Evolutionary conservation across 2,797 vertebrate species (phyloP).

Genomic region (Yasuhikotakia modesta): DNA sequence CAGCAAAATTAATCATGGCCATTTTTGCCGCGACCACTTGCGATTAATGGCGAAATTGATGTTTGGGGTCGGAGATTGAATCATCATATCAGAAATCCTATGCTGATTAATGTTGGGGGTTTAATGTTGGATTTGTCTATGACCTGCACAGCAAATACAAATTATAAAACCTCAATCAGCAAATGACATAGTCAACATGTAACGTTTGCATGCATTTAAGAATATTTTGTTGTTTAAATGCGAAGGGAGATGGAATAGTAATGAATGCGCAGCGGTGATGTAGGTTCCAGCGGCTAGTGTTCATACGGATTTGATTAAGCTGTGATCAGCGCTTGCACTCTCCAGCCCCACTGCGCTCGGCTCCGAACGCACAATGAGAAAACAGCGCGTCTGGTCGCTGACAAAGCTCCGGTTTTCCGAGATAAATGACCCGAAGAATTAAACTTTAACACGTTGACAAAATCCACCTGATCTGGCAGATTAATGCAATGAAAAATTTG

Average conservation of each 20-base stretch:
- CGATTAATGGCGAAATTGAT: constrained; percentile 56
- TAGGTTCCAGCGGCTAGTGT: constrained; percentile 55
- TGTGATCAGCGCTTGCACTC: constrained; percentile 61
- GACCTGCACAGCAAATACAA: neutral
- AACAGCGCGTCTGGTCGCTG: constrained; percentile 86
- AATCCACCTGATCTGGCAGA: constrained; percentile 84
- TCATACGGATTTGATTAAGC: constrained; percentile 74
- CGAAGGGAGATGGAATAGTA: constrained; percentile 44
- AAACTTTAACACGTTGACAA: constrained; percentile 85
- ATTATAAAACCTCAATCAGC: no score
- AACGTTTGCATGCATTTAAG: neutral
- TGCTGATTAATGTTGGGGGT: constrained; percentile 37
- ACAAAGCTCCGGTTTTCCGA: constrained; percentile 80
- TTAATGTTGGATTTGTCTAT: constrained; percentile 28
- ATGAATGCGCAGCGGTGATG: constrained; percentile 61
- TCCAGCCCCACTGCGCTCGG: constrained; percentile 70
- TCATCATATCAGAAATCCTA: constrained; percentile 50
- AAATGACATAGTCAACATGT: no score
- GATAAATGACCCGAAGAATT: constrained; percentile 85
- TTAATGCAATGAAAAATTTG: constrained; percentile 80
- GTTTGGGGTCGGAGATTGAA: constrained; percentile 30
- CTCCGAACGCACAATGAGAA: constrained; percentile 81
- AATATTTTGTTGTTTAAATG: neutral
- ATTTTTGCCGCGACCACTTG: constrained; percentile 75
- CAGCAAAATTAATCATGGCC: constrained; percentile 78